Percentiles rank a stretch among this genome's conserved stretches.
Evolutionary conservation across 1,140 invertebrate genomes (phyloP).

Genomic region (Rhynchophorus ferrugineus): DNA sequence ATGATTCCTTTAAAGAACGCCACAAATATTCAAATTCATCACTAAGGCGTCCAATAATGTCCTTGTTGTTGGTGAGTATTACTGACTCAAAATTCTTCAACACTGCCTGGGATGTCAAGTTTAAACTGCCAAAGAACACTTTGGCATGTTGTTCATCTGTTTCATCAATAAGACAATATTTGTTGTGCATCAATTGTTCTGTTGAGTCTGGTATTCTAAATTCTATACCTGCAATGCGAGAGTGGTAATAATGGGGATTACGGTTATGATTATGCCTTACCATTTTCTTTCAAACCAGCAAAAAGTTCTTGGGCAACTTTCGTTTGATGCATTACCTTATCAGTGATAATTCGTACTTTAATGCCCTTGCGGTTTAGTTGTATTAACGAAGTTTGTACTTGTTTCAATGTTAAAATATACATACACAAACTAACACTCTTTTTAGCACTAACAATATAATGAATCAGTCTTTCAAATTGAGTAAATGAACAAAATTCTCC

Average conservation of each 20-base stretch:
- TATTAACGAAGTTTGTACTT: conserved; percentile 23
- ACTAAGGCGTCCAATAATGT: conserved; percentile 26
- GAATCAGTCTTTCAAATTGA: conserved; percentile 18
- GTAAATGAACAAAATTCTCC: conserved; percentile 23
- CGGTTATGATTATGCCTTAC: too few species aligned
- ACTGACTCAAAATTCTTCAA: conserved; percentile 29
- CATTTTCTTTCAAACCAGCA: conserved; percentile 10
- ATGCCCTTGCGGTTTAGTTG: conserved; percentile 27
- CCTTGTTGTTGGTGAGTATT: conserved; percentile 28
- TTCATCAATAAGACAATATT: conserved; percentile 34
- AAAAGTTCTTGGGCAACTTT: conserved; percentile 13
- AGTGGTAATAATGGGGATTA: background rate
- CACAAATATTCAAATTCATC: conserved; percentile 34
- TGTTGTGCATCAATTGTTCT: conserved; percentile 32
- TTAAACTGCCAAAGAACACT: conserved; percentile 32
- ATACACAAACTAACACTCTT: conserved; percentile 29
- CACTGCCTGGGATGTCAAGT: conserved; percentile 31
- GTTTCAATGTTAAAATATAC: conserved; percentile 26
- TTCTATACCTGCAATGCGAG: conserved; percentile 22
- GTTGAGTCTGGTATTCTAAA: conserved; percentile 18
- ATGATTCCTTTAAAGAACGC: too few species aligned
- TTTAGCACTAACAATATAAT: conserved; percentile 26
- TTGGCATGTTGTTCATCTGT: conserved; percentile 19
- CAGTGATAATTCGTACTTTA: conserved; percentile 27
- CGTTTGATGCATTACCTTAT: conserved; percentile 22